Evolutionary conservation across 2,113 vertebrate genomes (phyloP).

Genomic region (Myrmophylax atrothorax): DNA sequence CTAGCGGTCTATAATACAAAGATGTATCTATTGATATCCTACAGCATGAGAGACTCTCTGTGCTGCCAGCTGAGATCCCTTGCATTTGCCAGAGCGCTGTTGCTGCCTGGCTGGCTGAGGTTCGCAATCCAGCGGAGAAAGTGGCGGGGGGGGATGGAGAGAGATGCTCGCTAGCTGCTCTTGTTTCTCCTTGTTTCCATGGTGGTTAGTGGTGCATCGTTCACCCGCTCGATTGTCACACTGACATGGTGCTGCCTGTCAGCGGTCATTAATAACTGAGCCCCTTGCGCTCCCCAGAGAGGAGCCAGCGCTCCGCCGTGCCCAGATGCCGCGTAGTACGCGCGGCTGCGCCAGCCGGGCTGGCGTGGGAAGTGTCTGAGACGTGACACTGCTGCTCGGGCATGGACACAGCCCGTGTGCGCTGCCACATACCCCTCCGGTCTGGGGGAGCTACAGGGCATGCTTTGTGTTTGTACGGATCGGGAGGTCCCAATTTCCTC

Average conservation of each 20-base stretch:
- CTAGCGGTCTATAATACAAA: neutral
- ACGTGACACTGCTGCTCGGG: slow-evolving; percentile 73
- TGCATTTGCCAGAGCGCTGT: slow-evolving; percentile 62
- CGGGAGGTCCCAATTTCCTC: neutral
- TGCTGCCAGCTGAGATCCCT: slow-evolving; percentile 68
- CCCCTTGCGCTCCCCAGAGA: slow-evolving; percentile 80
- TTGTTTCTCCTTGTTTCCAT: slow-evolving; percentile 76
- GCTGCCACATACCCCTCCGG: slow-evolving; percentile 65
- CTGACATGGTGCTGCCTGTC: slow-evolving; percentile 86
- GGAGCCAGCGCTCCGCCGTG: slow-evolving; percentile 78
- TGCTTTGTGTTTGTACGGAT: neutral
- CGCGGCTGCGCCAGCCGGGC: slow-evolving; percentile 79
- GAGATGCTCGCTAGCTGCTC: slow-evolving; percentile 64
- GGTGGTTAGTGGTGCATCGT: slow-evolving; percentile 82
- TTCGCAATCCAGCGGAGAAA: slow-evolving; percentile 71
- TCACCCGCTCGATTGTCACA: slow-evolving; percentile 82
- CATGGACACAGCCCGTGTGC: slow-evolving; percentile 74
- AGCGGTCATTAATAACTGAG: slow-evolving; percentile 85
- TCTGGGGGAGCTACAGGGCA: neutral
- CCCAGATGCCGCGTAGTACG: slow-evolving; percentile 53
- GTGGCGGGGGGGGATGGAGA: neutral
- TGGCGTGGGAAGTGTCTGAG: slow-evolving; percentile 78
- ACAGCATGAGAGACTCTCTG: slow-evolving; percentile 33
- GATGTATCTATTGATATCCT: slow-evolving; percentile 57
- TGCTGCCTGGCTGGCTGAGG: slow-evolving; percentile 48